Evolutionary conservation across 1,140 invertebrate species (phyloP).

Genomic region (Apis laboriosa): DNA sequence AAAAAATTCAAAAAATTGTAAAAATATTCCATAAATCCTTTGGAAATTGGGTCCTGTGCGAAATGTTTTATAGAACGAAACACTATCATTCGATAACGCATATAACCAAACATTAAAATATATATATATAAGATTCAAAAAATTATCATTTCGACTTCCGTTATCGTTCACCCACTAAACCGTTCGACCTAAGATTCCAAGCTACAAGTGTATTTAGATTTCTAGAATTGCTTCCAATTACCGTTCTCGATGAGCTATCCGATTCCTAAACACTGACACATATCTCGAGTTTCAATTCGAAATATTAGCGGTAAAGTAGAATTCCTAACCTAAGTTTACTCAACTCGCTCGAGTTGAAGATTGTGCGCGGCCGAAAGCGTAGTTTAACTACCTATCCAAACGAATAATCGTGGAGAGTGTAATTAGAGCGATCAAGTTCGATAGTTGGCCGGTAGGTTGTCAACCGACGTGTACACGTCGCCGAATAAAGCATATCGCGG

Average conservation of each 20-base stretch:
- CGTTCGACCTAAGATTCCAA: conserved; percentile 4
- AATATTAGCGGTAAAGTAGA: no score
- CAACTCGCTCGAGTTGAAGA: not conserved
- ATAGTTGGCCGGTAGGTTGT: not conserved
- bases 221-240: not conserved
- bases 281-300: not conserved
- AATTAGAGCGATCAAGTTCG: not conserved
- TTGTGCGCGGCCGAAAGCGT: not conserved
- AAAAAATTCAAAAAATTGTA: no score
- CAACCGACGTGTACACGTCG: not conserved
- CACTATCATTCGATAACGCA: no score
- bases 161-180: not conserved
- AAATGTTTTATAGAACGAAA: no score
- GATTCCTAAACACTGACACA: not conserved
- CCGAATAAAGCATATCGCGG: not conserved
- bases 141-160: not conserved
- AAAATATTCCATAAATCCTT: no score
- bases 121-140: no score
- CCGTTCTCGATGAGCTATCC: not conserved
- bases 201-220: not conserved
- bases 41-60: no score
- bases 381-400: not conserved
- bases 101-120: no score
- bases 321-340: not conserved
- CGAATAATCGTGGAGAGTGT: not conserved